phyloP scores from a whole-genome alignment of 2,797 vertebrate species.

The Coluber constrictor region DNA sequence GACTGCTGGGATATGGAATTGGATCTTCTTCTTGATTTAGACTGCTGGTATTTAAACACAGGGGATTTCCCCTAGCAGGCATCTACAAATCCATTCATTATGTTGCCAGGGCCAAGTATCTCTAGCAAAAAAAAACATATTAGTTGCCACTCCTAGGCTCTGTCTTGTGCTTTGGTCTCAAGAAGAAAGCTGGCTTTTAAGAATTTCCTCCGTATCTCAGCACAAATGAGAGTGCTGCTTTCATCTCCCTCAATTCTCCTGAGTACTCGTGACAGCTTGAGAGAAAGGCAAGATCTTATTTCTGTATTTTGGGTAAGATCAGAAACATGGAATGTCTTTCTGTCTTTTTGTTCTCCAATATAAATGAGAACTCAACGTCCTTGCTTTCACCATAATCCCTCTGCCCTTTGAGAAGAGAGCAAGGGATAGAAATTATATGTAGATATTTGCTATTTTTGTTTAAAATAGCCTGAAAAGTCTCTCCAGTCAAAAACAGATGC shows the following conservation, averaged over 20 bases:
- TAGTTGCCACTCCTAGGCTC: neutral
- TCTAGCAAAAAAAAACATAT: neutral
- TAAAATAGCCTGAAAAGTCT: neutral
- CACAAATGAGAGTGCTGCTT: neutral
- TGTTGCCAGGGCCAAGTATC: neutral
- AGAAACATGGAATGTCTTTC: neutral
- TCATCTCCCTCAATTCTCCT: neutral
- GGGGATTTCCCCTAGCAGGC: neutral
- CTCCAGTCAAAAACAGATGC: neutral
- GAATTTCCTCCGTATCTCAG: neutral
- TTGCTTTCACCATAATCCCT: neutral
- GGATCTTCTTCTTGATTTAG: neutral
- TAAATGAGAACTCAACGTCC: neutral
- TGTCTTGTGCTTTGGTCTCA: neutral
- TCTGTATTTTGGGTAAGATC: neutral
- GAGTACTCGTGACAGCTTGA: neutral
- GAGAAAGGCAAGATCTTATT: neutral
- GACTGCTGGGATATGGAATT: neutral
- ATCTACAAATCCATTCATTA: neutral
- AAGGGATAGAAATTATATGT: neutral
- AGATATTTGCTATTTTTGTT: neutral
- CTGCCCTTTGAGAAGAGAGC: neutral
- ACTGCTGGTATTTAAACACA: neutral
- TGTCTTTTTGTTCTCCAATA: neutral
- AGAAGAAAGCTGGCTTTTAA: neutral